These are phyloP conservation scores for Brachionus plicatilis DNA, from an alignment of 1,140 invertebrate genomes.

Conservation along the genomic window DNA sequence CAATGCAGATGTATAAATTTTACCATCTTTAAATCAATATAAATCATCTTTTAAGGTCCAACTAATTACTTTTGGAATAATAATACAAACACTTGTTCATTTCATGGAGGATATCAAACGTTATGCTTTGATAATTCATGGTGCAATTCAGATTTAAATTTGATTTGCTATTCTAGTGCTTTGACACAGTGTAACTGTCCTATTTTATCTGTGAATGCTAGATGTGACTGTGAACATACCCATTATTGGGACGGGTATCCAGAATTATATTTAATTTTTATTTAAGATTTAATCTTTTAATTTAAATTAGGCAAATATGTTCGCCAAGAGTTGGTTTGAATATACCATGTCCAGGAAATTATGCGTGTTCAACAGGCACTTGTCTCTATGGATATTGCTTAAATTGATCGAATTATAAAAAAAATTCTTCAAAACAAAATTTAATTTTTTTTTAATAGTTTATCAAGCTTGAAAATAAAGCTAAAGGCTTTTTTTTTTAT, in stretches of 20 bases:
- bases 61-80: conserved; percentile 16
- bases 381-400: conserved; percentile 32
- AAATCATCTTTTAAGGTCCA: background rate
- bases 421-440: background rate
- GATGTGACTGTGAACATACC: background rate
- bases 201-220: background rate
- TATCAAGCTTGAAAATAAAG: background rate
- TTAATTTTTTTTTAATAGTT: background rate
- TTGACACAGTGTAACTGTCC: background rate
- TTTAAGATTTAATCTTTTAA: background rate
- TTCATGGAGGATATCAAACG: background rate
- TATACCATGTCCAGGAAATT: conserved; percentile 10
- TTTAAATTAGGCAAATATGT: background rate
- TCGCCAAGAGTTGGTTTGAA: background rate
- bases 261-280: background rate
- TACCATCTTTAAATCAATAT: too few species aligned
- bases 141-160: background rate
- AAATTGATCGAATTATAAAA: background rate
- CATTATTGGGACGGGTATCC: conserved; percentile 27
- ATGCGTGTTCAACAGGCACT: background rate
- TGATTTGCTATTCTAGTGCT: background rate
- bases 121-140: conserved; percentile 12
- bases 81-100: background rate
- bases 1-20: conserved; percentile 22
- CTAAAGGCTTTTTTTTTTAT: background rate